Evolutionary conservation across 2,113 vertebrate species (phyloP).

Genomic region (Puffinus mauretanicus): DNA sequence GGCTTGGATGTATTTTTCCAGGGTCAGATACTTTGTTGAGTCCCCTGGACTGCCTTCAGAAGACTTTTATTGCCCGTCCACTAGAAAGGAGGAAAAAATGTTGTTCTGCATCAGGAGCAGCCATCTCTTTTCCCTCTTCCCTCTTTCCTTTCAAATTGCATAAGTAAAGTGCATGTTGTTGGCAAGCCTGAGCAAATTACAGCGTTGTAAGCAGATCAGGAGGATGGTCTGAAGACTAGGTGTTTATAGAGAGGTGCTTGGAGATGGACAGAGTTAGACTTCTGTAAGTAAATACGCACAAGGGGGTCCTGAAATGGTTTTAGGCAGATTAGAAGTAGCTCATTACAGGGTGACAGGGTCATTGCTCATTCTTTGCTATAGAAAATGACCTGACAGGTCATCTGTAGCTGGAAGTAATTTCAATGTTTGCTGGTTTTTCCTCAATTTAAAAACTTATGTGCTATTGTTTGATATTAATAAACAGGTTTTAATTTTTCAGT

Average conservation of each 20-base stretch:
- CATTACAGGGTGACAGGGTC: neutral
- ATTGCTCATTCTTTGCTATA: neutral
- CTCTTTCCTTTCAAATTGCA: conserved; percentile 14
- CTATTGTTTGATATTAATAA: neutral
- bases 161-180: conserved; percentile 43
- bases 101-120: conserved; percentile 5
- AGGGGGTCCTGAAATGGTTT: neutral
- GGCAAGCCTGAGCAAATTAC: neutral
- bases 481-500: neutral
- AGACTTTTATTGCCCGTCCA: conserved; percentile 9
- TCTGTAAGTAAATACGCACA: neutral
- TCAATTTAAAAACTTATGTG: neutral
- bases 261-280: neutral
- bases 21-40: conserved; percentile 5
- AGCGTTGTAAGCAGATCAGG: neutral
- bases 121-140: neutral
- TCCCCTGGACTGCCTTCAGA: neutral
- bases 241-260: neutral
- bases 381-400: neutral
- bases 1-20: conserved; percentile 16
- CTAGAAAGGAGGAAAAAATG: neutral
- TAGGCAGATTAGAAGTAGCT: conserved; percentile 13
- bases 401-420: neutral
- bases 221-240: neutral
- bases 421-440: neutral